Evolutionary conservation across 2,888 invertebrate species (phyloP).

Genomic region (Leucania comma): DNA sequence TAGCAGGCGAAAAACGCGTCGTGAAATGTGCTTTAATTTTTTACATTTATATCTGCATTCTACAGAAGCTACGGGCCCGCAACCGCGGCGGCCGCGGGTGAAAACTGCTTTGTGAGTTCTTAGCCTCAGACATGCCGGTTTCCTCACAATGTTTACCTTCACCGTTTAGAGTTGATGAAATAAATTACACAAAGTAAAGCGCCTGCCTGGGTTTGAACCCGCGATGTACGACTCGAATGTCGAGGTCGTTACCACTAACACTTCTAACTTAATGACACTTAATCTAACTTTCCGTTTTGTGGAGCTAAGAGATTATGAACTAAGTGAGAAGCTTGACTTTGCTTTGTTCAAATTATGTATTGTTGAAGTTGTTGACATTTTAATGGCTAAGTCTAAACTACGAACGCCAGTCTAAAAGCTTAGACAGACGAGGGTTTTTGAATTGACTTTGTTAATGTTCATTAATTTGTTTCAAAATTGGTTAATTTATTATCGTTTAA

Average conservation of each 20-base stretch:
- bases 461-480: background rate
- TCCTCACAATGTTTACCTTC: no score
- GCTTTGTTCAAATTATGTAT: background rate
- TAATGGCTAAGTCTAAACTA: conserved; percentile 1
- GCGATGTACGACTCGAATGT: no score
- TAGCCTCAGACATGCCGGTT: no score
- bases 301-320: conserved; percentile 12
- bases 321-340: conserved; percentile 3
- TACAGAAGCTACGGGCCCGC: no score
- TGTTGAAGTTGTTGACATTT: conserved; percentile 9
- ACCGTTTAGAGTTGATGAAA: no score
- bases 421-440: background rate
- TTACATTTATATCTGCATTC: no score
- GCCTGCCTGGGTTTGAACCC: background rate
- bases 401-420: background rate
- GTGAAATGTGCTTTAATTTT: no score
- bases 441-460: background rate
- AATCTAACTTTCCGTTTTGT: conserved; percentile 14
- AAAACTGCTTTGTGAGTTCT: no score
- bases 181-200: no score
- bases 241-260: no score
- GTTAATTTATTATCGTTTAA: background rate
- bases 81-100: no score
- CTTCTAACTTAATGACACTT: background rate
- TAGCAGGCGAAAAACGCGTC: no score